phyloP scores from a whole-genome alignment of 2,797 vertebrate genomes.

The Pempheris klunzingeri region DNA sequence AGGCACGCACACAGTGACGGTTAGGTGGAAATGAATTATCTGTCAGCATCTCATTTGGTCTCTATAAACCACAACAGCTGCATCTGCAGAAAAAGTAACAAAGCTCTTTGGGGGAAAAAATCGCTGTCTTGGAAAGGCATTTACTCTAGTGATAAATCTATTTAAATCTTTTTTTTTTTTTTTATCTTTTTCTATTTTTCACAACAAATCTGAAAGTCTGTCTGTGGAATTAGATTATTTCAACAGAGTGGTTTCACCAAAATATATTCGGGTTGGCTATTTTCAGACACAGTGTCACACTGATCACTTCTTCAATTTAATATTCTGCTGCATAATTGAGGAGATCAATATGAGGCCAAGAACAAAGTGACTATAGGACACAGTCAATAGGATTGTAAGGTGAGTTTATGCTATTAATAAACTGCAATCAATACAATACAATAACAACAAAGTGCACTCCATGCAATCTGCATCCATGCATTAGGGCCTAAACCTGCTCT shows the following conservation, averaged over 20 bases:
- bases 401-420: too few relatives aligned
- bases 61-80: constrained; percentile 23
- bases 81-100: constrained; percentile 18
- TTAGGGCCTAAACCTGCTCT: constrained; percentile 3
- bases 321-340: constrained; percentile 29
- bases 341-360: constrained; percentile 25
- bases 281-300: neutral
- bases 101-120: neutral
- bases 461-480: constrained; percentile 1
- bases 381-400: constrained; percentile 34
- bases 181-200: too few relatives aligned
- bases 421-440: too few relatives aligned
- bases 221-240: constrained; percentile 6
- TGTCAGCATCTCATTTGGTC: constrained; percentile 6
- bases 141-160: constrained; percentile 26
- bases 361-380: constrained; percentile 28
- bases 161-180: constrained; percentile 37
- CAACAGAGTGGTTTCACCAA: neutral
- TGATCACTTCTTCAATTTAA: constrained; percentile 15
- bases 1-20: constrained; percentile 34
- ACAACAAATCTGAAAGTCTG: constrained; percentile 29
- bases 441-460: constrained; percentile 1
- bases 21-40: constrained; percentile 32
- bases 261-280: neutral
- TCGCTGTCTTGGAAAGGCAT: constrained; percentile 12